phyloP scores from a whole-genome alignment of 2,888 invertebrate genomes.

The Oegoconia quadripuncta region DNA sequence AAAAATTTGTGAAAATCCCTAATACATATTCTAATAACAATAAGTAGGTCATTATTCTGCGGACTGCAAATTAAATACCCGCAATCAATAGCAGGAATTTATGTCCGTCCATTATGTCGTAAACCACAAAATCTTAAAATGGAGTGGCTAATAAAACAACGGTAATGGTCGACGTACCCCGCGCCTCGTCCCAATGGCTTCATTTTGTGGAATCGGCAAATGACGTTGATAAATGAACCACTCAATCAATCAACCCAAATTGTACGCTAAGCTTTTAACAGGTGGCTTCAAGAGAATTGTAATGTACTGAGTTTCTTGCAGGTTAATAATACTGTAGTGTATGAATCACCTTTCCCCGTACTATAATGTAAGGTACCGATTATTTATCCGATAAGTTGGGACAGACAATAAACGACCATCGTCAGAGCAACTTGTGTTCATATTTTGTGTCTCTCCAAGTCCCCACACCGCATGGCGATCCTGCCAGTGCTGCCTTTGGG shows the following conservation, averaged over 20 bases:
- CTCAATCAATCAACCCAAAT: conserved; percentile 51
- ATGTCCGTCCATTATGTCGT: conserved; percentile 31
- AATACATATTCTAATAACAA: background rate
- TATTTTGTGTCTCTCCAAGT: too few relatives aligned
- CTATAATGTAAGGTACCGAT: too few relatives aligned
- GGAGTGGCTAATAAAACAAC: conserved; percentile 39
- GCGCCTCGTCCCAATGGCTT: conserved; percentile 25
- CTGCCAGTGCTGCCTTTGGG: too few relatives aligned
- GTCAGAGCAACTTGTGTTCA: too few relatives aligned
- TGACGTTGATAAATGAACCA: conserved; percentile 52
- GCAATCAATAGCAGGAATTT: conserved; percentile 24
- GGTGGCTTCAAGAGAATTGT: conserved; percentile 19
- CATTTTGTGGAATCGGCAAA: conserved; percentile 45
- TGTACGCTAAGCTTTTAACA: conserved; percentile 39
- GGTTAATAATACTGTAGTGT: too few relatives aligned
- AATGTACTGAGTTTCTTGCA: too few relatives aligned
- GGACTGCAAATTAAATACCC: conserved; percentile 2
- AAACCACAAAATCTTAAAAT: conserved; percentile 34
- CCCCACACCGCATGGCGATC: too few relatives aligned
- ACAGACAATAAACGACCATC: too few relatives aligned
- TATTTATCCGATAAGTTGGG: too few relatives aligned
- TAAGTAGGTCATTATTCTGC: conserved; percentile 20
- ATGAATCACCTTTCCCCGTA: too few relatives aligned
- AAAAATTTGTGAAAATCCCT: background rate
- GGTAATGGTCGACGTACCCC: conserved; percentile 17